Evolutionary conservation across 2,113 vertebrate genomes (phyloP).

Genomic region (Danionella cerebrum): DNA sequence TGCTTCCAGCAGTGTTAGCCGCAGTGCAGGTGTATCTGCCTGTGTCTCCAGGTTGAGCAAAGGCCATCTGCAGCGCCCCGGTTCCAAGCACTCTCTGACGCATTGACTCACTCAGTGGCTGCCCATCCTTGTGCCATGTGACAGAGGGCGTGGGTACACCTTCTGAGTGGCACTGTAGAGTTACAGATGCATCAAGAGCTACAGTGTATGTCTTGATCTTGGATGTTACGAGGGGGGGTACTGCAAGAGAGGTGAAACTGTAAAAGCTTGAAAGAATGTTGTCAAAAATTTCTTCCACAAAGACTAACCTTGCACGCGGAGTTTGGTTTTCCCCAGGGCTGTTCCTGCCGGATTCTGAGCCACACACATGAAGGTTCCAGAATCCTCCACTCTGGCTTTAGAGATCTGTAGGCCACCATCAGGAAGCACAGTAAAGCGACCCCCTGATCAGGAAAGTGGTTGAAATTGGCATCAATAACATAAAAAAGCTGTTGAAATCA

Average conservation of each 20-base stretch:
- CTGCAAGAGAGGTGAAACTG: conserved; percentile 54
- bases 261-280: no score
- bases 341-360: conserved; percentile 93
- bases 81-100: conserved; percentile 71
- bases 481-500: no score
- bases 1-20: conserved; percentile 74
- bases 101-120: conserved; percentile 64
- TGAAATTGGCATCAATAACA: no score
- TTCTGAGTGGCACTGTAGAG: conserved; percentile 71
- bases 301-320: conserved; percentile 83
- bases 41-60: conserved; percentile 68
- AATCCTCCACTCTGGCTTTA: conserved; percentile 70
- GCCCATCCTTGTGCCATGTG: conserved; percentile 80
- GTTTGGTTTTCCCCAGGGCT: conserved; percentile 86
- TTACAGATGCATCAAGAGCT: conserved; percentile 75
- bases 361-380: conserved; percentile 87
- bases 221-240: conserved; percentile 77
- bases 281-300: not conserved
- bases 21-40: conserved; percentile 83
- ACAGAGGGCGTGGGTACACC: conserved; percentile 77
- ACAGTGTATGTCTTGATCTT: conserved; percentile 58
- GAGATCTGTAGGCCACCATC: conserved; percentile 81
- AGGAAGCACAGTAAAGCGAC: conserved; percentile 69
- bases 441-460: conserved; percentile 58
- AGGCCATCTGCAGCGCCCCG: conserved; percentile 80